A percentile compares a stretch with the other conserved stretches of the same genome.
phyloP scores from a whole-genome alignment of 2,797 vertebrate species.

The Enteromius anoplus region DNA sequence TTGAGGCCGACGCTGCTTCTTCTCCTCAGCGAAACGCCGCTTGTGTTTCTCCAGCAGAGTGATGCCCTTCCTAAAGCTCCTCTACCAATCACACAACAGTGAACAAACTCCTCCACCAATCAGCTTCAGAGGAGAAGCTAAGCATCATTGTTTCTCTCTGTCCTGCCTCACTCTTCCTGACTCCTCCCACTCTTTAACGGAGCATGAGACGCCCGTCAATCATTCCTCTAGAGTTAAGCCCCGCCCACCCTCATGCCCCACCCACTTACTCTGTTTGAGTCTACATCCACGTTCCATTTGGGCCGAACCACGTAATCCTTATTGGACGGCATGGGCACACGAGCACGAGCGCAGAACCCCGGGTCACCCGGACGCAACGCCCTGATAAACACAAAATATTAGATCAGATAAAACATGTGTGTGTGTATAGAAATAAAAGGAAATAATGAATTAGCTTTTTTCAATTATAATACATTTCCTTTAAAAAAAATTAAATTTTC shows the following conservation, averaged over 20 bases:
- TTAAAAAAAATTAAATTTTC: no score
- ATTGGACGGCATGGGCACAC: slow-evolving; percentile 97
- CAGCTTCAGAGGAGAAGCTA: neutral
- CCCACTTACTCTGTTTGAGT: slow-evolving; percentile 88
- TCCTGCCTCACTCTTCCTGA: neutral
- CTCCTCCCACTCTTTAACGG: neutral
- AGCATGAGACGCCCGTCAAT: neutral
- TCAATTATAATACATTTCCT: no score
- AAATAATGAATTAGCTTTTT: no score
- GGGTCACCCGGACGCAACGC: slow-evolving; percentile 94
- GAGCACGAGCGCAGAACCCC: slow-evolving; percentile 92
- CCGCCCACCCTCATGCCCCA: neutral
- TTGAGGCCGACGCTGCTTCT: slow-evolving; percentile 83
- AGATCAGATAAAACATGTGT: neutral
- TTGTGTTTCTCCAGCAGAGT: slow-evolving; percentile 96
- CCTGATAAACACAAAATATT: slow-evolving; percentile 67
- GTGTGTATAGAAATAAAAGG: neutral
- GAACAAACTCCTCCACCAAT: neutral
- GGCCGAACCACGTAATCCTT: slow-evolving; percentile 98
- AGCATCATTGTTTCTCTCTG: neutral
- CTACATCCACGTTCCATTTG: slow-evolving; percentile 96
- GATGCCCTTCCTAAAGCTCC: slow-evolving; percentile 76
- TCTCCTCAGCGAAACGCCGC: slow-evolving; percentile 90
- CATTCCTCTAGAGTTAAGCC: neutral
- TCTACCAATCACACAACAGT: slow-evolving; percentile 50